Conservation (phyloP, 2,113 vertebrate genomes). For the Gopherus flavomarginatus region DNA sequence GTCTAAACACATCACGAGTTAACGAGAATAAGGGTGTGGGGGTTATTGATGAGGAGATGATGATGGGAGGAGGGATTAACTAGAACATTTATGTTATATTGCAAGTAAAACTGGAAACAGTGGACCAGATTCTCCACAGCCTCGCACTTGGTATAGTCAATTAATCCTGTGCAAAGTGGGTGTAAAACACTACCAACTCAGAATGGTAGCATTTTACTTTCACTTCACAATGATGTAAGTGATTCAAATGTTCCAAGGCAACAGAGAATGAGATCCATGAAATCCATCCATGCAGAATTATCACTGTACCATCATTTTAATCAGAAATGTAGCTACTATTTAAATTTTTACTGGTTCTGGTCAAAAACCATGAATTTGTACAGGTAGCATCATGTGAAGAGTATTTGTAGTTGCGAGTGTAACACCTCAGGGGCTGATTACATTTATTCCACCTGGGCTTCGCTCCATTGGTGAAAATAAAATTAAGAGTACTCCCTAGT, state of each 20-base stretch:
- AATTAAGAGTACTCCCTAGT: neutral
- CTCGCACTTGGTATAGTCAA: neutral
- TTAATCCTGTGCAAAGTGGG: conserved; percentile 14
- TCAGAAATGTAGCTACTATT: neutral
- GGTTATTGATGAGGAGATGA: neutral
- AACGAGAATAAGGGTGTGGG: neutral
- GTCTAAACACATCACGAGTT: neutral
- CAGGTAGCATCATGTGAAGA: neutral
- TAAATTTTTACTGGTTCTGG: neutral
- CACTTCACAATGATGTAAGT: conserved; percentile 15
- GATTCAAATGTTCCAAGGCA: neutral
- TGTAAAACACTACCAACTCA: neutral
- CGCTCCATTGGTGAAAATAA: neutral
- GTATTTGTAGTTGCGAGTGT: neutral
- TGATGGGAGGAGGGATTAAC: neutral
- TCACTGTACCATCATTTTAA: rapidly evolving
- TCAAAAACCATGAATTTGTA: neutral
- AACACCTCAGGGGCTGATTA: neutral
- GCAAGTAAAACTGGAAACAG: conserved; percentile 18
- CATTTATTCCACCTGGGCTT: neutral
- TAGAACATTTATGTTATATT: neutral
- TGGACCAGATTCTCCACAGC: neutral
- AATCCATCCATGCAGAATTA: rapidly evolving
- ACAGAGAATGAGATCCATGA: neutral
- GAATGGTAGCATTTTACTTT: neutral